phyloP scores from a whole-genome alignment of 2,797 vertebrate species.

The Eulemur albifrons region DNA sequence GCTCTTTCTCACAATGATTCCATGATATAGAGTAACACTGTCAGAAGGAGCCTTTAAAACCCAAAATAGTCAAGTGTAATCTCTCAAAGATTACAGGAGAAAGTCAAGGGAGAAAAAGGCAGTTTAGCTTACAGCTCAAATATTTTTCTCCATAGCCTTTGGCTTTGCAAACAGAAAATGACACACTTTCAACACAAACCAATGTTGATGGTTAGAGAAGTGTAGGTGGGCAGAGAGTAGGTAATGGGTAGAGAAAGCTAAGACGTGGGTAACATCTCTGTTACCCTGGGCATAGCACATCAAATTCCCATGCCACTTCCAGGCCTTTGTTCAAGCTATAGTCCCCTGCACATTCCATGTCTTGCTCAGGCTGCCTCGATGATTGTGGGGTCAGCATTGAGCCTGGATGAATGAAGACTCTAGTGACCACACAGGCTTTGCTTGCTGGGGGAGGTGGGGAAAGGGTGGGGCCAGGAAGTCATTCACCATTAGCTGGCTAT shows the following conservation, averaged over 20 bases:
- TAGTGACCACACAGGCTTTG: background rate
- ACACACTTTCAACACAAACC: background rate
- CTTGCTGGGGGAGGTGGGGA: background rate
- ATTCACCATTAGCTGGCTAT: background rate
- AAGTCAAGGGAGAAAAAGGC: background rate
- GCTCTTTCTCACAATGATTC: background rate
- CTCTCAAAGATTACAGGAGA: background rate
- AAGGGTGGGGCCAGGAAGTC: background rate
- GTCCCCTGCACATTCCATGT: background rate
- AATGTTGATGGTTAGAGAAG: background rate
- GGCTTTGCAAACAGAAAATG: constrained; percentile 22
- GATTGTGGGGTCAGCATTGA: background rate
- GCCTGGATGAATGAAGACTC: background rate
- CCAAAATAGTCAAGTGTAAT: background rate
- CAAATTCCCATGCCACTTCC: background rate
- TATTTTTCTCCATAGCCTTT: background rate
- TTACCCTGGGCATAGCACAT: background rate
- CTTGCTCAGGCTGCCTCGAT: background rate
- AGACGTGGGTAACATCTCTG: background rate
- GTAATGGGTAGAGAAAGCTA: background rate
- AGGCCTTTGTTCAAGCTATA: background rate
- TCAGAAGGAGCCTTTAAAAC: background rate
- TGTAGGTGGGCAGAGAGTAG: background rate
- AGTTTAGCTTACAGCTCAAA: background rate
- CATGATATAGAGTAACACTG: background rate